phyloP scores from a whole-genome alignment of 2,113 vertebrate species.

The Rhinogobius similis region DNA sequence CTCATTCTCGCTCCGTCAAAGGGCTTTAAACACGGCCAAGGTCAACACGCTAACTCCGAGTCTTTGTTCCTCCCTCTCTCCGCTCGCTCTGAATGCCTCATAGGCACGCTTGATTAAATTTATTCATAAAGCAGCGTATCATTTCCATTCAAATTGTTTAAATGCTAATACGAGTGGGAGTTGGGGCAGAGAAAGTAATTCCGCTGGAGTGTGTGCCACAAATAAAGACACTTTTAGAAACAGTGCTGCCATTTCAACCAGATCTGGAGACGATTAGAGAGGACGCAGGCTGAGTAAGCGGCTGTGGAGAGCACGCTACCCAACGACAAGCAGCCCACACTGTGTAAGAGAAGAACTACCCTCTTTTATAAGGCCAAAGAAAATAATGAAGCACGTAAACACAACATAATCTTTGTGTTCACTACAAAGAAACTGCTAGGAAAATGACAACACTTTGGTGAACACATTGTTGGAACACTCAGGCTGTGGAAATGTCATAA shows the following conservation, averaged over 20 bases:
- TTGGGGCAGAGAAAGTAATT: conserved; percentile 24
- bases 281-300: not conserved
- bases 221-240: conserved; percentile 24
- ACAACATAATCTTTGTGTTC: no score
- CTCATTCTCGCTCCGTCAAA: conserved; percentile 34
- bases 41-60: conserved; percentile 50
- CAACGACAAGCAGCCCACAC: not conserved
- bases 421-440: no score
- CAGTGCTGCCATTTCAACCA: not conserved
- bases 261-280: not conserved
- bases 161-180: conserved; percentile 64
- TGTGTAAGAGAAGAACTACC: not conserved
- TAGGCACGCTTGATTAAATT: conserved; percentile 64
- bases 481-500: no score
- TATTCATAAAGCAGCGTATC: conserved; percentile 37
- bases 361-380: no score
- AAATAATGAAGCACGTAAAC: no score
- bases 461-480: no score
- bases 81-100: conserved; percentile 40
- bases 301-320: not conserved
- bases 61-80: conserved; percentile 20
- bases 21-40: conserved; percentile 50
- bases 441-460: no score
- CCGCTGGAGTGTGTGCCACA: conserved; percentile 17
- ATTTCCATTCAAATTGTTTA: conserved; percentile 76